Evolutionary conservation across 1,140 invertebrate genomes (phyloP), one percentile per base, ranked within the genome.

Genomic region (Trachymyrmex cornetzi): DNA sequence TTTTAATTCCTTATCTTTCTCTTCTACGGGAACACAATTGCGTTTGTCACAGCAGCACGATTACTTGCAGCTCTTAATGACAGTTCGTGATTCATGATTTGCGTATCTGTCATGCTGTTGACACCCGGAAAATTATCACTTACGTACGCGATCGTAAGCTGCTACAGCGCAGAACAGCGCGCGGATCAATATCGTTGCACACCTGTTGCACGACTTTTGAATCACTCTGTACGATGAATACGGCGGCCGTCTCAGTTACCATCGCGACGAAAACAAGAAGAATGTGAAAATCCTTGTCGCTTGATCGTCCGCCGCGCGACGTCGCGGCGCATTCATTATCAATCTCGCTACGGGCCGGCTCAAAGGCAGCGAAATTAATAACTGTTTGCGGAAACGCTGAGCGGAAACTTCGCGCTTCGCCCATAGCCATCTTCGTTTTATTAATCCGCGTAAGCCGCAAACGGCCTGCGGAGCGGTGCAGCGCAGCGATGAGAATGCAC

Each of bases 321-420:
- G 80, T 48, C 69, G 80, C 69, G 38, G 85, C 86, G 89, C 80
- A 85, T 90, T 84, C 89, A 90, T 90, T 90, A 90, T 90, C 86
- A 87, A 90, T 87, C 80, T 90, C 87, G 74, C 86, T 44, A 53
- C 71, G 86, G 64, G 59, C 88, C 22, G 50, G 53, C 67, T 48
- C 89, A 90, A 91, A 90, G 89, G 77, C 67, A 79, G 69, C 50
- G 79, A 91, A 91, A 91, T 91, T 91, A 91, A 91, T 91, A 91
- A 90, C 87, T 91, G 90, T 91, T 91, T 91, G 89, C 89, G 59
- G 84, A 88, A 90, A 88, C 77, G 86, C 87, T 90, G 55, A 90
- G 86, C 77, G 69, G 69, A 75, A 84, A 84, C 69, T 84, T 84
- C 19, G 57, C 69, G 61, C 69, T 74, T 63, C 57, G 71, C 48